These are phyloP conservation scores for Stegana nigrithorax DNA, from an alignment of 2,888 invertebrate genomes.

Conservation along the genomic window DNA sequence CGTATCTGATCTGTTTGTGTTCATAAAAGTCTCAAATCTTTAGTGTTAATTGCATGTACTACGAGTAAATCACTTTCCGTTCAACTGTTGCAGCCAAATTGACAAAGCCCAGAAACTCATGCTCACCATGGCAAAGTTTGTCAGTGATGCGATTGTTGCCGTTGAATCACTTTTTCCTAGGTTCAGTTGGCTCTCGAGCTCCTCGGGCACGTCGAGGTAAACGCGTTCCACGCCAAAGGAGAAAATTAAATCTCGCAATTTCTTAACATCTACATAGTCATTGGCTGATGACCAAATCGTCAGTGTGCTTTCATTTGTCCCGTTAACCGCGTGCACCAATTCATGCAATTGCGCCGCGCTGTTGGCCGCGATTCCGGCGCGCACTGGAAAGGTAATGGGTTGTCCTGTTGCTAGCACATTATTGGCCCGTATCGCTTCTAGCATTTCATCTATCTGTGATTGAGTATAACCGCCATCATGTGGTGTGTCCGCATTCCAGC, in stretches of 20 bases:
- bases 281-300: constrained; percentile 82
- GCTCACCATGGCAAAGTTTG: constrained; percentile 52
- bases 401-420: constrained; percentile 70
- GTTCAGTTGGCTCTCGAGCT: constrained; percentile 70
- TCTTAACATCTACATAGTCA: constrained; percentile 77
- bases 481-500: constrained; percentile 70
- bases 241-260: constrained; percentile 76
- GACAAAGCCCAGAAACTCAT: constrained; percentile 51
- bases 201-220: constrained; percentile 82
- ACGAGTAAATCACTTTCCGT: not conserved
- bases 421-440: constrained; percentile 70
- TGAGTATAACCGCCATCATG: constrained; percentile 73
- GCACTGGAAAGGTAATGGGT: constrained; percentile 83
- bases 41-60: too few species aligned
- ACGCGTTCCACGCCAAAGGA: constrained; percentile 76
- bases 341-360: constrained; percentile 74
- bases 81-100: constrained; percentile 42
- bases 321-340: constrained; percentile 70
- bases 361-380: constrained; percentile 77
- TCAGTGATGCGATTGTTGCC: constrained; percentile 39
- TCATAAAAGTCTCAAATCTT: too few species aligned
- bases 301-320: constrained; percentile 71
- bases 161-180: constrained; percentile 37
- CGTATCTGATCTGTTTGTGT: too few species aligned
- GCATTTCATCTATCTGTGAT: constrained; percentile 78